Evolutionary conservation across 2,888 invertebrate species (phyloP), one percentile per base, ranked within the genome.

Genomic region (Pristionchus fissidentatus): DNA sequence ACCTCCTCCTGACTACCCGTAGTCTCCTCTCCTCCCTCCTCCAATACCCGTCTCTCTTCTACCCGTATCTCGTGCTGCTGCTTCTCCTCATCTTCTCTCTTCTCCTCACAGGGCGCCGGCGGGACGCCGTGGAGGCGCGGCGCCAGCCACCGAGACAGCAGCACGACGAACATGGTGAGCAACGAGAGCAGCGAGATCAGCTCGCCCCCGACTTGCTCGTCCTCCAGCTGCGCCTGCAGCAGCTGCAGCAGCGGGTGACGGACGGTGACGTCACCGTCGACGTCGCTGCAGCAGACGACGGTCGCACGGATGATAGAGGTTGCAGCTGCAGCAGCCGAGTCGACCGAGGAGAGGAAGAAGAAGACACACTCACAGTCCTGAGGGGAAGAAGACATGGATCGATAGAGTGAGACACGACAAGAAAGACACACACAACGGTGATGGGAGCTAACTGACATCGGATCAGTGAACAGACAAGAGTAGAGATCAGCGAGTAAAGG

Each of bases 151-250:
- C 83, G 46, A 26, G 38, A 41, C 70, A 83, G 73, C 70, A 83
- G 55, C 70, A 83, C 83, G 26, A 83, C 73, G 41, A 83, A 83
- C 83, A 83, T 83, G 26, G 83, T 83, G 55, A 83, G 52, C 22
- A 73, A 15, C 26, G 38, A 29, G 41, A 83, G 70, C 32, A 83
- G 73, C 32, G 83, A 73, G 41, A 70, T 15, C 83, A 83, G 83
- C 41, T 46, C 55, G 22, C 29, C 62, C 29, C 7, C 19, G 49
- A 32, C 32, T 49, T 29, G 46, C 8, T 70, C 70, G 70, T 70
- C 41, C n/a, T 41, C 41, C 41, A 70, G 70, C 41, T 41, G 70
- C 8, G 70, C 70, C 70, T 70, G 70, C 41, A 70, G 70, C 70
- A 57, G n/a, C 29, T 38, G 83, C 70, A 38, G 73, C 38, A 73